Evolutionary conservation across 2,797 vertebrate genomes (phyloP), one percentile per base, ranked within the genome.

Genomic region (Harpagifer antarcticus): DNA sequence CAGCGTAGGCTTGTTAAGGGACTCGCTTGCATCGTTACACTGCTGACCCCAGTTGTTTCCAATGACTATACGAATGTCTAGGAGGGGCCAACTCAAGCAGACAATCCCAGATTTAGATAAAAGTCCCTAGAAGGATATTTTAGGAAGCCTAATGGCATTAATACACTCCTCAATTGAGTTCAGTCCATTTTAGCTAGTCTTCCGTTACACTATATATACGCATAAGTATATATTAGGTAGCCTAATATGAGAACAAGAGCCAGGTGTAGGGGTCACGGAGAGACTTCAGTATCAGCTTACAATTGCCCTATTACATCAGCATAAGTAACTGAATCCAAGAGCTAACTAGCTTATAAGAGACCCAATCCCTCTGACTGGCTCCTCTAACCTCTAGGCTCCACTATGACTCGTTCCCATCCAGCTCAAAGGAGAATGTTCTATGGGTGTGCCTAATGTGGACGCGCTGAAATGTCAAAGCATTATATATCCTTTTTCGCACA

Each of bases 401-500:
- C 80, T 72, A 83, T 87, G 90, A 91, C 90, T 92, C 80, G 73
- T 86, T 79, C 82, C 84, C 48, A 87, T 88, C 80, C 87, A 78
- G 86, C 90, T 90, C 69, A 76, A 60, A 89, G 89, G 83, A 42
- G 81, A 89, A 79, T 85, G 90, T 89, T 92, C 91, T 86, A 83
- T 93, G 92, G 93, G 93, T 93, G 93, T 93, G 93, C 89, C 91
- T 94, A 93, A 94, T 93, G 93, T 81, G 85, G 88, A 88, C 90
- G 80, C 81, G 80, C 84, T 85, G 90, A 95, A 95, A 96, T 94
- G 94, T 95, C 94, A 95, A 92, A 93, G 92, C 92, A 90, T 93
- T 94, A 95, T 94, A 94, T 93, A 94, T 95, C 93, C 93, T 93
- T 95, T 94, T 93, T 91, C 89, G 88, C 92, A 87, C 91, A 93